A percentile compares a stretch with the other conserved stretches of the same genome.
Evolutionary conservation across 2,113 vertebrate genomes (phyloP).

Genomic region (Lophochroa leadbeateri): DNA sequence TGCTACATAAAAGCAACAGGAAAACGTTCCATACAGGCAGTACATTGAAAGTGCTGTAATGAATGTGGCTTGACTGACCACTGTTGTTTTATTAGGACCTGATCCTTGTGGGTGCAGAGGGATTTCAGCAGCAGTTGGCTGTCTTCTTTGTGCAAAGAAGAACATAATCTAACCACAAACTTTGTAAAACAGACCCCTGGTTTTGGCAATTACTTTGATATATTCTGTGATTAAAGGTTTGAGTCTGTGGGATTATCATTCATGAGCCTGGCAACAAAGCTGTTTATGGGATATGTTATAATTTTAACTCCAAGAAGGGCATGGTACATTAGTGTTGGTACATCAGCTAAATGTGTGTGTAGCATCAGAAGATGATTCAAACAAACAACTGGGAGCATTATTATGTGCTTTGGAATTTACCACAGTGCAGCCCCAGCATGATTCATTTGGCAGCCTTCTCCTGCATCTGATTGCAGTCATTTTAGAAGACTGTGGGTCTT

Average conservation of each 20-base stretch:
- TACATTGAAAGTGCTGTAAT: not conserved
- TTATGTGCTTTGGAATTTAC: slow-evolving; percentile 6
- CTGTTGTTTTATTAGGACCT: not conserved
- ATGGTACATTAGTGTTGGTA: slow-evolving; percentile 23
- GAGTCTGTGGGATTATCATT: slow-evolving; percentile 34
- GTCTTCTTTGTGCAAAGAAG: not conserved
- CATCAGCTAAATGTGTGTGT: slow-evolving; percentile 33
- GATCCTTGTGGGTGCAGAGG: not conserved
- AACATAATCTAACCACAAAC: not conserved
- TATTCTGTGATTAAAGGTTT: slow-evolving; percentile 40
- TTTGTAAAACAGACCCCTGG: not conserved
- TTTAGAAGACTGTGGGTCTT: not conserved
- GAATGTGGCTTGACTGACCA: not conserved
- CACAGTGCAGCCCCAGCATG: not conserved
- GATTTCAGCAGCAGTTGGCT: not conserved
- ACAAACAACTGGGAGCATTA: slow-evolving; percentile 41
- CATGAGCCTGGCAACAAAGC: not conserved
- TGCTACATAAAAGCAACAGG: not conserved
- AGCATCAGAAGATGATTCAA: slow-evolving; percentile 10
- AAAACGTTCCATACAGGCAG: not conserved
- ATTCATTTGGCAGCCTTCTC: slow-evolving; percentile 20
- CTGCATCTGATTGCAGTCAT: not conserved
- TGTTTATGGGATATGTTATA: slow-evolving; percentile 27
- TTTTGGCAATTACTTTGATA: not conserved
- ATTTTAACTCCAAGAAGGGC: slow-evolving; percentile 7